A percentile compares a stretch with the other conserved stretches of the same genome.
Conservation (phyloP, 2,888 invertebrate genomes). For the Melolontha melolontha region DNA sequence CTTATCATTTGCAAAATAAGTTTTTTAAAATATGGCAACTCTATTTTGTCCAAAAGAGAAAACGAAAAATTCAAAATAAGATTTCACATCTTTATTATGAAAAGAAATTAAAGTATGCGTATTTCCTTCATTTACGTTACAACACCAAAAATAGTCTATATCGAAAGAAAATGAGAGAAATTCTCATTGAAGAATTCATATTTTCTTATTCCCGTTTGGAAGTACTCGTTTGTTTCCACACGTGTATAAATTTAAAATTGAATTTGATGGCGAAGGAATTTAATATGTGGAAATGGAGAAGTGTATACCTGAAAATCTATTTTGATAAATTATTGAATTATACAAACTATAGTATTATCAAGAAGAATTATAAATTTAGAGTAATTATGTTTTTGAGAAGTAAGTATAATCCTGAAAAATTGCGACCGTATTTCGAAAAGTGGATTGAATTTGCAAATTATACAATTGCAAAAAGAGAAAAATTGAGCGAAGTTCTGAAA, state of each 20-base stretch:
- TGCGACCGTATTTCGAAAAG: conserved; percentile 48
- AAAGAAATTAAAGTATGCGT: conserved; percentile 48
- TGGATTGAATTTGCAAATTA: conserved; percentile 51
- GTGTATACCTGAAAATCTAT: conserved; percentile 25
- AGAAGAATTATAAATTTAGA: conserved; percentile 46
- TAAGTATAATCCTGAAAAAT: conserved; percentile 49
- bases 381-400: conserved; percentile 52
- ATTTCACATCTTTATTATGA: conserved; percentile 51
- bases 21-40: conserved; percentile 51
- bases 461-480: conserved; percentile 39
- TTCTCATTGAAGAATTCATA: conserved; percentile 18
- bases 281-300: conserved; percentile 20
- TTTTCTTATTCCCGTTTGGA: conserved; percentile 19
- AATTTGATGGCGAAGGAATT: conserved; percentile 5
- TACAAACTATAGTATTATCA: conserved; percentile 43
- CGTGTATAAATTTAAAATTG: conserved; percentile 4
- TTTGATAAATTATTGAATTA: conserved; percentile 52
- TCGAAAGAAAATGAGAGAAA: conserved; percentile 21
- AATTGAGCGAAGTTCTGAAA: conserved; percentile 43
- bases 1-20: conserved; percentile 50
- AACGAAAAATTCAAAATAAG: conserved; percentile 47
- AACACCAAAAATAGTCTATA: conserved; percentile 25
- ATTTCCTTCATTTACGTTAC: conserved; percentile 41
- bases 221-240: not conserved
- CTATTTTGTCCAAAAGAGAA: conserved; percentile 46